These are phyloP conservation scores for Salpingus planirostris DNA, from an alignment of 2,888 invertebrate species.

Conservation along the genomic window DNA sequence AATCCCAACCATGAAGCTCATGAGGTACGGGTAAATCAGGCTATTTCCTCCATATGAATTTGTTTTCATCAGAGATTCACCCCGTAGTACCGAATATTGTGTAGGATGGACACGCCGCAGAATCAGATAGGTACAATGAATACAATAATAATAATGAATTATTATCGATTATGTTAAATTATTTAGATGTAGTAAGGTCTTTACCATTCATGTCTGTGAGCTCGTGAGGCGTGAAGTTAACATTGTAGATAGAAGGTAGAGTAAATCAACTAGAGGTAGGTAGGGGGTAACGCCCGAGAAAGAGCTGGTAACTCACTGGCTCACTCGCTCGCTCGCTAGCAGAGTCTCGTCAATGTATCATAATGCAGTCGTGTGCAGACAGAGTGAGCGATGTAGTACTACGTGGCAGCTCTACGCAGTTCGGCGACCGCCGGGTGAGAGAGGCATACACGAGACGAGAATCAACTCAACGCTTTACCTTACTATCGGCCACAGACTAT, in stretches of 20 bases:
- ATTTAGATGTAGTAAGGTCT: slow-evolving; percentile 24
- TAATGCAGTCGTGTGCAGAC: slow-evolving; percentile 37
- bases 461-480: slow-evolving; percentile 37
- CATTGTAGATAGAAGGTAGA: slow-evolving; percentile 34
- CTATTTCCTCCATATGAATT: too few species aligned
- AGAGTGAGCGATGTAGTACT: slow-evolving; percentile 35
- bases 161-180: too few species aligned
- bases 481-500: slow-evolving; percentile 41
- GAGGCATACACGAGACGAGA: slow-evolving; percentile 32
- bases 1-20: too few species aligned
- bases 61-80: too few species aligned
- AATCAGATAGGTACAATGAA: too few species aligned
- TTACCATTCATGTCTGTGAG: slow-evolving; percentile 38
- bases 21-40: too few species aligned
- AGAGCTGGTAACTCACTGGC: slow-evolving; percentile 39
- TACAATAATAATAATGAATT: too few species aligned
- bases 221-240: slow-evolving; percentile 38
- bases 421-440: slow-evolving; percentile 36
- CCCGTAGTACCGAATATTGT: too few species aligned
- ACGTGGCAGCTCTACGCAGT: slow-evolving; percentile 39
- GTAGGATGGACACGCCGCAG: too few species aligned
- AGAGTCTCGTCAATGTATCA: slow-evolving; percentile 33
- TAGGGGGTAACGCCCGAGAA: slow-evolving; percentile 30
- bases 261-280: slow-evolving; percentile 32
- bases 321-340: too few species aligned